Evolutionary conservation across 2,888 invertebrate species (phyloP).

Genomic region (Lycophotia porphyrea): DNA sequence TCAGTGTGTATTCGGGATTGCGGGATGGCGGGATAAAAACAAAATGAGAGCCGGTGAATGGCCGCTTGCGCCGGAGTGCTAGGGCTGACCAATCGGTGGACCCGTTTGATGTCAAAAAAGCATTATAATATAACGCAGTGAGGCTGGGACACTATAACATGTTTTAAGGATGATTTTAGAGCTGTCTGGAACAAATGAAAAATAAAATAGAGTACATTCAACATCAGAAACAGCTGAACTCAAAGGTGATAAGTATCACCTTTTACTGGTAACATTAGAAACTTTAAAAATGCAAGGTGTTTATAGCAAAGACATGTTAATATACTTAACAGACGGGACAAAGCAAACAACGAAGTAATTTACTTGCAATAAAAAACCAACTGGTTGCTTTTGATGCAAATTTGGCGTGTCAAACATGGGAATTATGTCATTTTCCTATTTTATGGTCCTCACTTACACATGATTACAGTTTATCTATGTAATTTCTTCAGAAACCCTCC

Average conservation of each 20-base stretch:
- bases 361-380: too few species aligned
- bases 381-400: too few species aligned
- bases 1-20: slow-evolving; percentile 80
- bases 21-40: slow-evolving; percentile 88
- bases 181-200: background rate
- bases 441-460: background rate
- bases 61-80: slow-evolving; percentile 76
- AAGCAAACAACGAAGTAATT: background rate
- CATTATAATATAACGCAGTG: background rate
- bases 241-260: background rate
- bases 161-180: background rate
- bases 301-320: background rate
- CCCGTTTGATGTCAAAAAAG: too few species aligned
- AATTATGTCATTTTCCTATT: background rate
- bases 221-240: background rate
- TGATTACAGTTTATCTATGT: background rate
- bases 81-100: slow-evolving; percentile 54
- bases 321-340: background rate
- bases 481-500: background rate
- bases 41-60: slow-evolving; percentile 87
- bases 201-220: background rate
- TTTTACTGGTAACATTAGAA: background rate
- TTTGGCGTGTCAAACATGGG: background rate
- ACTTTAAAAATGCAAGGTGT: background rate
- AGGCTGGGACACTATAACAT: background rate